Conservation (phyloP, 1,140 invertebrate genomes). For the Caenorhabditis tropicalis region DNA sequence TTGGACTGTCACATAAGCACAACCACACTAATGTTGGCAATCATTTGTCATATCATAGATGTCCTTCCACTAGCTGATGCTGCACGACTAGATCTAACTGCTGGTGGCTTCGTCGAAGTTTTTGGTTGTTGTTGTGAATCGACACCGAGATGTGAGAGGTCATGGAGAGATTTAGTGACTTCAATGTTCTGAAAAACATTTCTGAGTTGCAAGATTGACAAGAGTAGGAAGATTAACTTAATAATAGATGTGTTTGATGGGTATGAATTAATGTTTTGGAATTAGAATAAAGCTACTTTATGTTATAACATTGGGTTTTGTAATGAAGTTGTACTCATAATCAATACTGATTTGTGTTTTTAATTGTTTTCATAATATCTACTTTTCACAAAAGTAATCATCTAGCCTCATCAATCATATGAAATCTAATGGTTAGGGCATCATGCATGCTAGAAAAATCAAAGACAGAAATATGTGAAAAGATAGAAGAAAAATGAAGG, state of each 20-base stretch:
- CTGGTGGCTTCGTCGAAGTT: neutral
- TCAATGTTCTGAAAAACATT: slow-evolving; percentile 38
- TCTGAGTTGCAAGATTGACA: neutral
- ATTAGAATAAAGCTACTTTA: too few relatives aligned
- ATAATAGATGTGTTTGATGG: neutral
- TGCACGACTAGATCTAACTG: neutral
- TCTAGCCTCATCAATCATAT: too few relatives aligned
- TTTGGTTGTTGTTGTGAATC: neutral
- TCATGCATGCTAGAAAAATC: slow-evolving; percentile 31
- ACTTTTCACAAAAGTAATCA: too few relatives aligned
- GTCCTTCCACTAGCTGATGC: slow-evolving; percentile 9
- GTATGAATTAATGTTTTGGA: neutral
- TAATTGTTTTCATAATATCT: too few relatives aligned
- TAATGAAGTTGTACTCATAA: too few relatives aligned
- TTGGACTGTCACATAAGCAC: neutral
- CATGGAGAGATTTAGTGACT: slow-evolving; percentile 28
- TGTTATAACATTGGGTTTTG: too few relatives aligned
- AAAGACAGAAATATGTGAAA: slow-evolving; percentile 22
- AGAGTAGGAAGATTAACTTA: too few relatives aligned
- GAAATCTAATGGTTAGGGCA: neutral
- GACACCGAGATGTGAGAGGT: slow-evolving; percentile 5
- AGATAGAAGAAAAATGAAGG: neutral
- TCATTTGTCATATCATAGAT: neutral
- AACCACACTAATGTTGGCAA: neutral
- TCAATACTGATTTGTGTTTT: too few relatives aligned